phyloP scores from a whole-genome alignment of 2,797 vertebrate species.

The Paratrypauchen microcephalus region DNA sequence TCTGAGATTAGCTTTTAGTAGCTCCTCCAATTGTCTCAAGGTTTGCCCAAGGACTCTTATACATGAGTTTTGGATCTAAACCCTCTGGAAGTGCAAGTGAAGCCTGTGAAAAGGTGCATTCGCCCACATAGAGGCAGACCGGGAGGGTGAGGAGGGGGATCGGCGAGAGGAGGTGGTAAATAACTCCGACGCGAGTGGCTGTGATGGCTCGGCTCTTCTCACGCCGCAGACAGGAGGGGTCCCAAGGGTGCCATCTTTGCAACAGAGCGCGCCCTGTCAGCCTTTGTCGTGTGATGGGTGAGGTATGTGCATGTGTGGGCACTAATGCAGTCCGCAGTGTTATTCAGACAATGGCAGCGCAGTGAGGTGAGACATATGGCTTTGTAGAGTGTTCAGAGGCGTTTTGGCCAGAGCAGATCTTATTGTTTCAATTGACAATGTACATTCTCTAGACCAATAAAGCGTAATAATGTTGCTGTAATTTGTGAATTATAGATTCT shows the following conservation, averaged over 20 bases:
- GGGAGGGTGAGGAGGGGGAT: background rate
- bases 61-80: conserved; percentile 12
- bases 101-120: conserved; percentile 3
- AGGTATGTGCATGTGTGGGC: conserved; percentile 3
- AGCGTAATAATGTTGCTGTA: too few species aligned
- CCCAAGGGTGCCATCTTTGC: background rate
- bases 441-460: too few species aligned
- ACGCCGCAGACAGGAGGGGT: background rate
- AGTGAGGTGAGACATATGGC: too few species aligned
- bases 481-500: too few species aligned
- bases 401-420: background rate
- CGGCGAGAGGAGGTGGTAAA: conserved; percentile 21
- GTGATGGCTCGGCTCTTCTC: background rate
- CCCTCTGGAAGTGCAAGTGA: conserved; percentile 3
- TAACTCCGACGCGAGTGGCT: conserved; percentile 10
- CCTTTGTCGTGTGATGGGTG: conserved; percentile 7
- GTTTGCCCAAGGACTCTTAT: conserved; percentile 6
- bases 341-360: background rate
- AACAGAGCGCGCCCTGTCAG: background rate
- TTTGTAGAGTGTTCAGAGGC: too few species aligned
- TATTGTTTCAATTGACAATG: too few species aligned
- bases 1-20: too few species aligned
- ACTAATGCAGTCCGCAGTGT: background rate
- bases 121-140: conserved; percentile 4
- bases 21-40: too few species aligned